Evolutionary conservation across 2,888 invertebrate species (phyloP).

Genomic region (Adelognathus sp.): DNA sequence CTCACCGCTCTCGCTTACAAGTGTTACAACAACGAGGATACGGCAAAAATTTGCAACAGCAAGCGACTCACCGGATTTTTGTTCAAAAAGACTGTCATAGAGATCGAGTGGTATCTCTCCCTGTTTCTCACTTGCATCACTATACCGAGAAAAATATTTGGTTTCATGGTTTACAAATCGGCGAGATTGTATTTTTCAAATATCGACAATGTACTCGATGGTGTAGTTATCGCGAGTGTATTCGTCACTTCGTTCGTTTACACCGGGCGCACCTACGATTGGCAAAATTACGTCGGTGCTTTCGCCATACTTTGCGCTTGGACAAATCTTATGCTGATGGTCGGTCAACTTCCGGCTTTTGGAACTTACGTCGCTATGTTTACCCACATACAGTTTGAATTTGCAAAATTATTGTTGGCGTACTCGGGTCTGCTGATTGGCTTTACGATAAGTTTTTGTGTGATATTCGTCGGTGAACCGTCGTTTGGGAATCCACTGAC

Average conservation of each 20-base stretch:
- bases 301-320: slow-evolving; percentile 80
- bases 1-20: slow-evolving; percentile 77
- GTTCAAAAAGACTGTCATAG: slow-evolving; percentile 73
- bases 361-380: slow-evolving; percentile 82
- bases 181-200: slow-evolving; percentile 78
- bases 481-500: slow-evolving; percentile 78
- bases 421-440: slow-evolving; percentile 80
- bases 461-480: slow-evolving; percentile 78
- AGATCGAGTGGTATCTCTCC: slow-evolving; percentile 76
- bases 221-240: slow-evolving; percentile 75
- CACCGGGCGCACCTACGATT: slow-evolving; percentile 76
- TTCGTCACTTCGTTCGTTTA: slow-evolving; percentile 78
- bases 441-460: slow-evolving; percentile 81
- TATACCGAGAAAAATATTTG: slow-evolving; percentile 78
- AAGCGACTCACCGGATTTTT: slow-evolving; percentile 73
- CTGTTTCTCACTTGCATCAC: slow-evolving; percentile 76
- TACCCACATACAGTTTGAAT: slow-evolving; percentile 80
- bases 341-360: slow-evolving; percentile 81
- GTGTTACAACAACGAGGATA: slow-evolving; percentile 74
- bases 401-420: slow-evolving; percentile 79
- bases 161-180: slow-evolving; percentile 77
- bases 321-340: slow-evolving; percentile 81
- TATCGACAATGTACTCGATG: slow-evolving; percentile 79
- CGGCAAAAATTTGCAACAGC: slow-evolving; percentile 73
- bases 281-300: slow-evolving; percentile 80